Percentiles rank a stretch among this genome's conserved stretches.
Conservation (phyloP, 1,140 invertebrate genomes). For the Andrena cerasifolii region DNA sequence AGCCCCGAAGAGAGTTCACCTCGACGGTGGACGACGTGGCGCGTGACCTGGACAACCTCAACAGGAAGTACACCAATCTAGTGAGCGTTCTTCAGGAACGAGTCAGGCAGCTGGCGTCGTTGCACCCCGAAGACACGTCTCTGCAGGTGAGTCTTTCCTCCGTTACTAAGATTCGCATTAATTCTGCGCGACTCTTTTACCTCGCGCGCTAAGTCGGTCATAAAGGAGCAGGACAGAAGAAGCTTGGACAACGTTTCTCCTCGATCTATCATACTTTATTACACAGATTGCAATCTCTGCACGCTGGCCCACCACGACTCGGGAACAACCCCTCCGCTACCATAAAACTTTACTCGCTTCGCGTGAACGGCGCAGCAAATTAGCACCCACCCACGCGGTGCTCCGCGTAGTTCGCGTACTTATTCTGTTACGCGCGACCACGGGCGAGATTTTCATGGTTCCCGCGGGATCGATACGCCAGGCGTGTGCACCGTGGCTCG, state of each 20-base stretch:
- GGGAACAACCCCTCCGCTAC: too few species aligned
- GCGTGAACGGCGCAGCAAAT: too few species aligned
- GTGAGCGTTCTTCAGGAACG: slow-evolving; percentile 87
- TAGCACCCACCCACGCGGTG: slow-evolving; percentile 4
- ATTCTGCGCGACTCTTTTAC: neutral
- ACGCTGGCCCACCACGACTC: too few species aligned
- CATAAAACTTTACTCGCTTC: too few species aligned
- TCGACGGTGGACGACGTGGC: slow-evolving; percentile 90
- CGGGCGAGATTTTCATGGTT: neutral
- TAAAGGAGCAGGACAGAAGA: too few species aligned
- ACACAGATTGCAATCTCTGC: too few species aligned
- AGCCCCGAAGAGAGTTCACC: slow-evolving; percentile 77
- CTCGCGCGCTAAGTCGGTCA: too few species aligned
- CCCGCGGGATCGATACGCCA: slow-evolving; percentile 32
- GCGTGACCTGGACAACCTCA: slow-evolving; percentile 92
- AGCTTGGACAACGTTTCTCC: too few species aligned
- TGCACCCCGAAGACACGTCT: slow-evolving; percentile 79
- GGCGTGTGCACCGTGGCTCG: neutral
- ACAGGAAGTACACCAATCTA: slow-evolving; percentile 90
- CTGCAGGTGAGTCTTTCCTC: slow-evolving; percentile 79
- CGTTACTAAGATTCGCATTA: neutral
- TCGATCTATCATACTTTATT: too few species aligned
- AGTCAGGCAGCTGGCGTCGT: slow-evolving; percentile 79
- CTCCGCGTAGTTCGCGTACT: too few species aligned
- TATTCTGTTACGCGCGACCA: neutral